Base-by-base conservation (phyloP, 2,113 vertebrate genomes). In the Blennius ocellaris region DNA sequence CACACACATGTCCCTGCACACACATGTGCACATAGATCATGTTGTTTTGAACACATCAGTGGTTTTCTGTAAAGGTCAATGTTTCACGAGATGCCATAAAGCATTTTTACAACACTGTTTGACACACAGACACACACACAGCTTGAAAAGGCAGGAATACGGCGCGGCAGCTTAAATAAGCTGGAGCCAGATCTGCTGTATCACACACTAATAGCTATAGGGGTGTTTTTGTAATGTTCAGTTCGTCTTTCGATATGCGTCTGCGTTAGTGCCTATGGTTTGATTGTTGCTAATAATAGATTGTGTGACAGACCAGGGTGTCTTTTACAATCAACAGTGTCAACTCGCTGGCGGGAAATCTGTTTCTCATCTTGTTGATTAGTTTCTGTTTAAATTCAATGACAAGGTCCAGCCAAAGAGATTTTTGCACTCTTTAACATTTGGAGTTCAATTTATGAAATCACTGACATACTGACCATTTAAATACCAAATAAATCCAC, bases 61-160 rank as follows among this genome's bases (percentile, higher is more conserved):
- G 71, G 44, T 11, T 88, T 80, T 83, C 73, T 73, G 81, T 56
- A 90, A 90, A 90, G 87, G 90, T 90, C 87, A 89, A 21, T 83
- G 69, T 86, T 81, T 81, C 74, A 40, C 53, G 52, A 61, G 65
- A 59, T 1, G 44, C 64, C 78, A 78, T 89, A 86, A 90, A 85
- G 67, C 75, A 86, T 84, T 80, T 87, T 88, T 77, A 87, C 9
- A 76, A 62, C 65, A 52, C 45, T 7, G 56, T 74, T 67, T 83
- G 74, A 84, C 59, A 50, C 73, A 63, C 47, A 65, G 14, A 59
- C 54, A 80, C 69, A 73, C 76, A 66, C 47, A 30, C 57, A 52
- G 69, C 62, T 47, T 54, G 62, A 60, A 66, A 59, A 57, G 65
- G 57, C 54, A 48, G 45, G 64, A 61, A 58, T 38, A 50, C 21